These are phyloP conservation scores for Thamnophis elegans DNA, from an alignment of 2,797 vertebrate species.

Conservation along the genomic window DNA sequence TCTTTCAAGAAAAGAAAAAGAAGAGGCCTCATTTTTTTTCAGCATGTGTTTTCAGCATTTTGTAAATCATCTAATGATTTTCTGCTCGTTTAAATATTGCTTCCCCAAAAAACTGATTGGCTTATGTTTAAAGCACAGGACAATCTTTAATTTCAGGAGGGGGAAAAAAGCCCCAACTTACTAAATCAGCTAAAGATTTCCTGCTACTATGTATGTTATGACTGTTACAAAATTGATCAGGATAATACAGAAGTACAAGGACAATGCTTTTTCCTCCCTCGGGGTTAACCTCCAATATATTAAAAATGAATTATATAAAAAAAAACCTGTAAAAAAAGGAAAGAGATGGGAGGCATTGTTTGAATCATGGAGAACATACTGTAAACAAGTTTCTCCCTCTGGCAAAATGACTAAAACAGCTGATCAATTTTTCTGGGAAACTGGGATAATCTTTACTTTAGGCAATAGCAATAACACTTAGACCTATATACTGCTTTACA, in stretches of 20 bases:
- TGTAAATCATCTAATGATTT: conserved; percentile 68
- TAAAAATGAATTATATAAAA: not conserved
- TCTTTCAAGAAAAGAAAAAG: conserved; percentile 33
- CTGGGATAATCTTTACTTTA: not conserved
- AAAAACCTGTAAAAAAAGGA: not conserved
- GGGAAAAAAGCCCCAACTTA: conserved; percentile 16
- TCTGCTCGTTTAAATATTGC: conserved; percentile 66
- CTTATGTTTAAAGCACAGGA: conserved; percentile 23
- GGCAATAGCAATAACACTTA: too few relatives aligned
- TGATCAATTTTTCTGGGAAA: not conserved
- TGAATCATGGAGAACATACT: conserved; percentile 16
- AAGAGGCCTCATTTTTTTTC: conserved; percentile 32
- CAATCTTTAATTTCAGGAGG: conserved; percentile 20
- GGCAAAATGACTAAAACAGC: not conserved
- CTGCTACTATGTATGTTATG: conserved; percentile 15
- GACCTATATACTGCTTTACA: too few relatives aligned
- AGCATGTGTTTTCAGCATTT: conserved; percentile 39
- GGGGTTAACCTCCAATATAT: not conserved
- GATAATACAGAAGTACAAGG: not conserved
- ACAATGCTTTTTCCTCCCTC: not conserved
- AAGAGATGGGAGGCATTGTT: not conserved
- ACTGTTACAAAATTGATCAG: not conserved
- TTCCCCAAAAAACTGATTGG: conserved; percentile 61
- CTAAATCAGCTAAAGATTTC: conserved; percentile 60
- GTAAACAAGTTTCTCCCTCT: not conserved